phyloP scores from a whole-genome alignment of 2,797 vertebrate species.

The Thamnophis elegans region DNA sequence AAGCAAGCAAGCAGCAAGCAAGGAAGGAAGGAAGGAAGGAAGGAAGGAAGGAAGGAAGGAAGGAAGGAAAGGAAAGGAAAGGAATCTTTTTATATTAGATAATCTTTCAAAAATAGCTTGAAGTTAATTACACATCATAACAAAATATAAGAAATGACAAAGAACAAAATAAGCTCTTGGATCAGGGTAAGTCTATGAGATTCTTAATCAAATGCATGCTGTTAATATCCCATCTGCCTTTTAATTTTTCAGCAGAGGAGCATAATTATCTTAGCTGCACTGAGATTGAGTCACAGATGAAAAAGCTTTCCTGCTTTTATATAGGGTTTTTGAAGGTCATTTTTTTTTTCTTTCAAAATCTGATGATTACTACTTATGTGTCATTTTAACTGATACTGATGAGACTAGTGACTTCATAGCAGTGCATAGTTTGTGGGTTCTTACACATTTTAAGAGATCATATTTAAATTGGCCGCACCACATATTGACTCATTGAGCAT shows the following conservation, averaged over 20 bases:
- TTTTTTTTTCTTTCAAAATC: background rate
- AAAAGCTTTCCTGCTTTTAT: conserved; percentile 12
- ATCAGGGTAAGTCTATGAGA: conserved; percentile 23
- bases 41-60: background rate
- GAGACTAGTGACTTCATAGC: background rate
- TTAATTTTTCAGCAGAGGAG: conserved; percentile 38
- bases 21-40: no score
- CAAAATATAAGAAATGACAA: conserved; percentile 33
- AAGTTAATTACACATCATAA: conserved; percentile 30
- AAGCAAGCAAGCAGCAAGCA: no score
- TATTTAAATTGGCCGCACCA: background rate
- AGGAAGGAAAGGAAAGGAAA: background rate
- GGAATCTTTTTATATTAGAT: background rate
- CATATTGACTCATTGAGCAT: background rate
- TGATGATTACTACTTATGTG: background rate
- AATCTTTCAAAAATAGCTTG: conserved; percentile 23
- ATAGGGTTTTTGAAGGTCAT: conserved; percentile 6
- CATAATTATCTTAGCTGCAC: conserved; percentile 35
- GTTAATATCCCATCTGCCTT: conserved; percentile 43
- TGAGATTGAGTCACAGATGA: conserved; percentile 42
- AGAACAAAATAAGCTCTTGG: conserved; percentile 31
- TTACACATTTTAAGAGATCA: background rate
- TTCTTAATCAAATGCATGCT: conserved; percentile 41
- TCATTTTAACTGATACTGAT: background rate
- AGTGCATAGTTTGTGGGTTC: background rate